phyloP scores from a whole-genome alignment of 2,888 invertebrate genomes.

The Arctia plantaginis region DNA sequence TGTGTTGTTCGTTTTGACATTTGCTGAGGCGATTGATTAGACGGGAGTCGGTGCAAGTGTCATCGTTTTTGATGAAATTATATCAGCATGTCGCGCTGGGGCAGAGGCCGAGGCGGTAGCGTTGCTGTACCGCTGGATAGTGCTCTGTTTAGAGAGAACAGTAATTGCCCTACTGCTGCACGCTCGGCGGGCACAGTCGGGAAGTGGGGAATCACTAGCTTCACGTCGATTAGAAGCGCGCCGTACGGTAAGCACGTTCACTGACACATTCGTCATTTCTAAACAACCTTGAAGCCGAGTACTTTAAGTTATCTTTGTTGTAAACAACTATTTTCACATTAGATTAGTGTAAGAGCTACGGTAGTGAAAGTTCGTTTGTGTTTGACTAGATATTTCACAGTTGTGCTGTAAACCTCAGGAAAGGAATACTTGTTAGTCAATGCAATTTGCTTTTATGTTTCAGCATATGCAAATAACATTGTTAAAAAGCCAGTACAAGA shows the following conservation, averaged over 20 bases:
- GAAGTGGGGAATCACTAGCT: conserved; percentile 97
- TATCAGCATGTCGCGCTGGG: conserved; percentile 88
- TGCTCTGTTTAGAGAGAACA: conserved; percentile 90
- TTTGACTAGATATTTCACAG: background rate
- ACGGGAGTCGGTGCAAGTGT: conserved; percentile 74
- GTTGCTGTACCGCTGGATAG: conserved; percentile 88
- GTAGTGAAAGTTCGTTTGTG: conserved; percentile 58
- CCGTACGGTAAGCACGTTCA: conserved; percentile 88
- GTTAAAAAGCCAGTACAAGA: conserved; percentile 83
- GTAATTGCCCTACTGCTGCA: conserved; percentile 95
- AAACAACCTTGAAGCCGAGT: conserved; percentile 53
- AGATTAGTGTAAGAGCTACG: conserved; percentile 37
- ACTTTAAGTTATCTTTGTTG: conserved; percentile 30
- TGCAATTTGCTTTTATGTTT: conserved; percentile 52
- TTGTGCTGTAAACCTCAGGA: background rate
- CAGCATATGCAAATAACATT: conserved; percentile 78
- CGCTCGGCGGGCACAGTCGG: conserved; percentile 96
- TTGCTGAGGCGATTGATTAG: conserved; percentile 69
- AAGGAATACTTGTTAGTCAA: background rate
- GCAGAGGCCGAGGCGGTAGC: conserved; percentile 87
- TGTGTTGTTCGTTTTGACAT: conserved; percentile 74
- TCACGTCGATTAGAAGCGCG: conserved; percentile 94
- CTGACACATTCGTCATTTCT: conserved; percentile 44
- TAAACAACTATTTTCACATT: conserved; percentile 45
- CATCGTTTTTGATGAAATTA: conserved; percentile 84